These are phyloP conservation scores for Melanotaenia pygmaea DNA, from an alignment of 2,797 vertebrate genomes.

Conservation along the genomic window DNA sequence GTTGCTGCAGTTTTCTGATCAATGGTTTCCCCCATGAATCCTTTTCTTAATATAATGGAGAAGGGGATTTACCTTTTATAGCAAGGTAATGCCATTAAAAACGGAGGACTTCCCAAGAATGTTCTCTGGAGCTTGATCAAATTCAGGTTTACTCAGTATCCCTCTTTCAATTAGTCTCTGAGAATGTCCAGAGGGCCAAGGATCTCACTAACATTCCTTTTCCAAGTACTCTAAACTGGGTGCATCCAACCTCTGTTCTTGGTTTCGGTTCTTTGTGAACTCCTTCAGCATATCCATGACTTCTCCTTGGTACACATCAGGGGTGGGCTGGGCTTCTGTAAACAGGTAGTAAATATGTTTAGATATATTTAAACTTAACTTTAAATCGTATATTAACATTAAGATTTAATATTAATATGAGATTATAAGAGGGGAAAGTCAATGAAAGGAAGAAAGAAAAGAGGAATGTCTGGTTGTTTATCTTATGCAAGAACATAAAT, in stretches of 20 bases:
- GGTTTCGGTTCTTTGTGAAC: conserved; percentile 91
- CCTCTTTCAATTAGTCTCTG: conserved; percentile 41
- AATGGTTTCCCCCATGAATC: background rate
- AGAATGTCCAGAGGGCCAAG: background rate
- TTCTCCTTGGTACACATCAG: conserved; percentile 88
- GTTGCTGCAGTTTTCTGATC: background rate
- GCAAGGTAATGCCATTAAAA: background rate
- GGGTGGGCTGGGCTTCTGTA: conserved; percentile 88
- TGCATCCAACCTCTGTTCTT: conserved; percentile 91
- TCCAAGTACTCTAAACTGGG: conserved; percentile 93
- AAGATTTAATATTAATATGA: no score
- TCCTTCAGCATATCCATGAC: conserved; percentile 92
- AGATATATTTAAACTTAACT: background rate
- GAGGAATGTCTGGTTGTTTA: conserved; percentile 1
- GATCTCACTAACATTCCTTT: conserved; percentile 64
- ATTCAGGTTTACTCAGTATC: conserved; percentile 1
- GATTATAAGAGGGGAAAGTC: no score
- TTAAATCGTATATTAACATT: background rate
- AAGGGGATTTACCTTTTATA: background rate
- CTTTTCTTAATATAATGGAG: background rate
- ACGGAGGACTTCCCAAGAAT: background rate
- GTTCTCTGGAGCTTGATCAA: conserved; percentile 9
- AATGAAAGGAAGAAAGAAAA: no score
- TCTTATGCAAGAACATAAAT: background rate
- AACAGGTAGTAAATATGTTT: conserved; percentile 10